Evolutionary conservation across 2,113 vertebrate species (phyloP), one percentile per base, ranked within the genome.

Genomic region (Porphyrio hochstetteri): DNA sequence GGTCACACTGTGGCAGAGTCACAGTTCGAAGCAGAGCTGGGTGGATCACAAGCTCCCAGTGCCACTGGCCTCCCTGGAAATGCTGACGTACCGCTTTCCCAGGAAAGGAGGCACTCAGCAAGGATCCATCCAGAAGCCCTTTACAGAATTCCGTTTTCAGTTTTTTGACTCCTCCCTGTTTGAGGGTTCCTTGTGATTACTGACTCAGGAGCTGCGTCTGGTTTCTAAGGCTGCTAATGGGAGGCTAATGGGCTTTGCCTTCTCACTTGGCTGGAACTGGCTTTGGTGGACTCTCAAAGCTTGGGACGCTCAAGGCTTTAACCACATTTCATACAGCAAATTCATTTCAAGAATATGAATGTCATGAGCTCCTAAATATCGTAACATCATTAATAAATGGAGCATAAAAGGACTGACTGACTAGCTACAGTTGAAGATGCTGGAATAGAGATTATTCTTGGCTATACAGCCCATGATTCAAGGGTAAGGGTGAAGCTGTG

Each of bases 131-230:
- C 38, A 81, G 46, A 28, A 87, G 48, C 25, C 57, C 60, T 85
- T 78, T 56, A 24, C 24, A 48, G 93, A 93, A 93, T 65, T 52
- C 44, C 33, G 17, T 83, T 88, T 86, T 84, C 79, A 72, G 3
- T n/a, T 90, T 92, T 93, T 86, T 90, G 74, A 52, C 94, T 94
- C 93, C 96, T 95, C 92, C 93, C 79, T 84, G 33, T 85, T 90
- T 83, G 82, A 92, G 68, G 17, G 84, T 76, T 89, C 78, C 82
- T 74, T 81, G 60, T 95, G 85, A 90, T 95, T 97, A 95, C 76
- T 86, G 82, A 88, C 63, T 86, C 63, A 61, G 57, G 69, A 86
- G 67, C 53, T 88, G 31, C 0, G 0, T 70, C 75, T 93, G 38
- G 33, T 88, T 92, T 92, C 68, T 92, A 55, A 72, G 71, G 24